These are phyloP conservation scores for Neodiprion pinetum DNA, from an alignment of 1,140 invertebrate genomes.

Conservation along the genomic window DNA sequence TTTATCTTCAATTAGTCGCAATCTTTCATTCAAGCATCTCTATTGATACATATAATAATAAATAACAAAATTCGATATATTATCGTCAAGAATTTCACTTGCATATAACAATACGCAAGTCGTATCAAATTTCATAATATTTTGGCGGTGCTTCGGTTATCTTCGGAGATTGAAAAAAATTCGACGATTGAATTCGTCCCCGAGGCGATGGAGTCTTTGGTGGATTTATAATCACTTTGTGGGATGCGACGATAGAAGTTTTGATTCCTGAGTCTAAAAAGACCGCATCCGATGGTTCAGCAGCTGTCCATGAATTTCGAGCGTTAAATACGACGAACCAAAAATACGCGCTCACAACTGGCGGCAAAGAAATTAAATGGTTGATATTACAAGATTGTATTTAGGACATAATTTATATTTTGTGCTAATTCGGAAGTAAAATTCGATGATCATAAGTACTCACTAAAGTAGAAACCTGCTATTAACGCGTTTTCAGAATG, in stretches of 20 bases:
- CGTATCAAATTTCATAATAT: conserved; percentile 29
- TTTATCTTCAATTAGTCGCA: too few species aligned
- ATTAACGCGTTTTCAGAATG: conserved; percentile 44
- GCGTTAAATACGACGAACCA: conserved; percentile 51
- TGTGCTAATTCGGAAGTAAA: not conserved
- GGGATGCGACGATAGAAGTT: not conserved
- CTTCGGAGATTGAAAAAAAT: conserved; percentile 22
- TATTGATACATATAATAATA: too few species aligned
- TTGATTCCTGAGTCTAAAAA: conserved; percentile 8
- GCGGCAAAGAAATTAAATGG: conserved; percentile 32
- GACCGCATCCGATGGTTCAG: conserved; percentile 11
- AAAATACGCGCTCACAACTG: conserved; percentile 49
- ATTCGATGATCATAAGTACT: conserved; percentile 28
- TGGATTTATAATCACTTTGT: conserved; percentile 31
- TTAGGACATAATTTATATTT: conserved; percentile 15
- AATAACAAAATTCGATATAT: too few species aligned
- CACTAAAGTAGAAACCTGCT: conserved; percentile 51
- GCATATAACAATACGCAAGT: too few species aligned
- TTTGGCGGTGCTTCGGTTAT: conserved; percentile 27
- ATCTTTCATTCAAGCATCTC: too few species aligned
- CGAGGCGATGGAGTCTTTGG: conserved; percentile 51
- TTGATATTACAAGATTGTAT: conserved; percentile 1
- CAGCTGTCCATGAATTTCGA: conserved; percentile 39
- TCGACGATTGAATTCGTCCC: conserved; percentile 35
- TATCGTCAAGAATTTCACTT: too few species aligned